Evolutionary conservation across 2,888 invertebrate species (phyloP), one percentile per base, ranked within the genome.

Genomic region (Siphlonurus alternatus): DNA sequence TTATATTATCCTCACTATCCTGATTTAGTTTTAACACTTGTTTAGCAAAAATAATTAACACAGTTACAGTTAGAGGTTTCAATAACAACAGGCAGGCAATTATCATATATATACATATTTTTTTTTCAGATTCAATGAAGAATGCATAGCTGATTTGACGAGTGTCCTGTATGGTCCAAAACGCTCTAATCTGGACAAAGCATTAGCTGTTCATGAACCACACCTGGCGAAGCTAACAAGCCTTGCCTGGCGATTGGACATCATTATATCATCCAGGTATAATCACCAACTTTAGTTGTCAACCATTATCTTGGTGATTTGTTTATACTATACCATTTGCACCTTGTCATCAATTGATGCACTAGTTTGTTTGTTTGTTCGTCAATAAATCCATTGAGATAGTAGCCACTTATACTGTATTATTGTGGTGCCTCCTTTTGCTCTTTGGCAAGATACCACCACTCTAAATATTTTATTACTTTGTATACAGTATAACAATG

Each of bases 161-260:
- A 56, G 56, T 56, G 56, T 56, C 20, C 56, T 56, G 20, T 56
- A 56, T 56, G 56, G 56, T 7, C 56, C 56, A 56, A 56, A 56
- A n/a, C 5, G 19, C 7, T 7, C 56, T 22, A 56, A 20, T 22
- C 20, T n/a, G 56, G n/a, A 56, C 19, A 56, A n/a, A 56, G 22
- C 19, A 7, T n/a, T 56, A 20, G 22, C 56, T 18, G 7, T 22
- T 10, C 5, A 5, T 20, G 22, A n/a, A 56, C 56, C 56, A 56
- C 56, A 20, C 56, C 20, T n/a, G 5, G 15, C 56, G n/a, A 56
- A 22, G 7, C 5, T 56, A n/a, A 7, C 5, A 3, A 20, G n/a
- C 5, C n/a, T 56, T 7, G 20, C 5, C 5, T 56, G 56, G 56
- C 7, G 56, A 20, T 3, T 56, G 19, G n/a, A 5, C 20, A 56